These are phyloP conservation scores for Zosterops japonicus DNA, from an alignment of 2,113 vertebrate species.

Conservation along the genomic window DNA sequence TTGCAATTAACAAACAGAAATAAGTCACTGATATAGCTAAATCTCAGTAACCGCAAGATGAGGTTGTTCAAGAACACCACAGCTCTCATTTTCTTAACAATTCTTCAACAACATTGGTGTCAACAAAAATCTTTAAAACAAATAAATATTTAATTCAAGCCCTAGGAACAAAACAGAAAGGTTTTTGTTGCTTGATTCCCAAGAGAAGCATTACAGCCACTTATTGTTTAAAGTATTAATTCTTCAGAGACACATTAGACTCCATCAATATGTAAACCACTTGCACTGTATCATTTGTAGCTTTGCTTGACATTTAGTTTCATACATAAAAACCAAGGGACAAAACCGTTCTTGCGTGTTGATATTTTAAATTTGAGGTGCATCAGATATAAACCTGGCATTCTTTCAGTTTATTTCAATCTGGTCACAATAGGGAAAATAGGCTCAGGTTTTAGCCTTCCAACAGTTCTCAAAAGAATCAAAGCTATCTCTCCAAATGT, in stretches of 20 bases:
- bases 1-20: conserved; percentile 61
- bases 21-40: conserved; percentile 33
- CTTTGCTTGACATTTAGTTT: background rate
- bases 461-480: background rate
- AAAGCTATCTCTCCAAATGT: background rate
- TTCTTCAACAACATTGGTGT: conserved; percentile 1
- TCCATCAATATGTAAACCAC: background rate
- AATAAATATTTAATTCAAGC: conserved; percentile 20
- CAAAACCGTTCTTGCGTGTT: background rate
- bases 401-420: conserved; percentile 18
- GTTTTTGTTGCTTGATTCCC: conserved; percentile 14
- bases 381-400: conserved; percentile 24
- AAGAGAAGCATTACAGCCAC: background rate
- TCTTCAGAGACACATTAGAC: conserved; percentile 17
- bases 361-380: conserved; percentile 34
- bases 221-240: conserved; percentile 27
- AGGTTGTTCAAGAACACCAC: background rate
- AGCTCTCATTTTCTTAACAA: conserved; percentile 31
- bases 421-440: background rate
- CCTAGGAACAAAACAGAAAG: conserved; percentile 25
- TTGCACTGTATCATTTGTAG: background rate
- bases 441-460: background rate
- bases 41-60: conserved; percentile 18
- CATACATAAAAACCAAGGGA: background rate
- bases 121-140: conserved; percentile 13